phyloP scores from a whole-genome alignment of 1,140 invertebrate species.

The Aphaenogaster ashmeadi region DNA sequence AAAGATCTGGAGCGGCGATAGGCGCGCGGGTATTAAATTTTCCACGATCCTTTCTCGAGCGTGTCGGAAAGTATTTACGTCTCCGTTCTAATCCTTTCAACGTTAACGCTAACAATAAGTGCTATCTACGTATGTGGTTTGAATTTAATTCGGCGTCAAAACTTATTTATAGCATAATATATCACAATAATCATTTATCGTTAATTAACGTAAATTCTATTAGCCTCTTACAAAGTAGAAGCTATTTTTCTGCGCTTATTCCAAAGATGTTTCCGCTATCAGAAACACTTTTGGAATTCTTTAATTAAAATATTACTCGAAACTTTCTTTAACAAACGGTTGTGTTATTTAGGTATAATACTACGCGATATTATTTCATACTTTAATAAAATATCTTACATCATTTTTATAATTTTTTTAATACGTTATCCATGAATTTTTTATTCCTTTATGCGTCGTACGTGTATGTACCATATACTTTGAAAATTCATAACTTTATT shows the following conservation, averaged over 20 bases:
- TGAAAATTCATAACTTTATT: slow-evolving; percentile 11
- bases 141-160: slow-evolving; percentile 7
- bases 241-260: not conserved
- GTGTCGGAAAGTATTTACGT: slow-evolving; percentile 40
- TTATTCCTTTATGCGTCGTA: not conserved
- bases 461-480: not conserved
- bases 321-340: not conserved
- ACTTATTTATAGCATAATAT: not conserved
- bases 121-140: slow-evolving; percentile 5
- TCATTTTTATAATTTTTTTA: not conserved
- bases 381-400: not conserved
- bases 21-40: slow-evolving; percentile 70
- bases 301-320: not conserved
- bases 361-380: not conserved
- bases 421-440: not conserved
- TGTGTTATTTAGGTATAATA: not conserved
- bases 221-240: not conserved
- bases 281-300: not conserved
- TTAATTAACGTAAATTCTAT: not conserved
- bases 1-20: slow-evolving; percentile 76
- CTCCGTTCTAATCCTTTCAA: not conserved
- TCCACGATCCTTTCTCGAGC: slow-evolving; percentile 58
- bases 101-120: not conserved
- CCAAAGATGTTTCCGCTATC: not conserved
- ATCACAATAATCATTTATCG: not conserved